Evolutionary conservation across 2,113 vertebrate genomes (phyloP), one percentile per base, ranked within the genome.

Genomic region (Syngnathoides biaculeatus): DNA sequence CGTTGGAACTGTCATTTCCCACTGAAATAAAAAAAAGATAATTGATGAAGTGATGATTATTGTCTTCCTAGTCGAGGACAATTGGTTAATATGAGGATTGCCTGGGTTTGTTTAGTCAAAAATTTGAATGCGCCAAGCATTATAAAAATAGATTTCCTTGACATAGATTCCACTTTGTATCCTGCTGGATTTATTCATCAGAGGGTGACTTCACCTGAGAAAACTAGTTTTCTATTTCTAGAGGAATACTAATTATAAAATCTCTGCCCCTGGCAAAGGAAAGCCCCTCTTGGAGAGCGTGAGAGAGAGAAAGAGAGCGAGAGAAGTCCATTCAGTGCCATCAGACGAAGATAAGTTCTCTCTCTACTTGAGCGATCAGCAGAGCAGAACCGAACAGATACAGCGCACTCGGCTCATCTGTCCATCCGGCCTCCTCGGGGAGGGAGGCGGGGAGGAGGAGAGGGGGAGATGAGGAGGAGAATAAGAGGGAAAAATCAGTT

Each of bases 141-240:
- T 19, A 19, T 43, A 12, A 53, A 67, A 78, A 73, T 69, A 13
- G 43, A 69, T 64, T 65, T 64, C 26, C n/a, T 39, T 35, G 64
- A 67, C 60, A 39, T 39, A 79, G 14, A 71, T 84, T 79, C 80
- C 48, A 55, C 60, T 71, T 57, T 0, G 27, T 58, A 78, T 81
- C 52, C 20, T 53, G 75, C 69, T 30, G 56, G 58, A 80, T 79
- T 20, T 77, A 53, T 67, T 78, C 79, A 77, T 71, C 68, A 58
- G 73, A 79, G 74, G 67, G 78, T 77, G 81, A 77, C 80, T 81
- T 87, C 83, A 84, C 82, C 78, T 82, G 77, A 77, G 81, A 84
- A 88, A 89, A 88, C 80, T 86, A 86, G 84, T 88, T 88, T 89
- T 89, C 86, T 88, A 90, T 89, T 87, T 88, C 81, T 77, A 83